Evolutionary conservation across 2,888 invertebrate species (phyloP), one percentile per base, ranked within the genome.

Genomic region (Volucella zonaria): DNA sequence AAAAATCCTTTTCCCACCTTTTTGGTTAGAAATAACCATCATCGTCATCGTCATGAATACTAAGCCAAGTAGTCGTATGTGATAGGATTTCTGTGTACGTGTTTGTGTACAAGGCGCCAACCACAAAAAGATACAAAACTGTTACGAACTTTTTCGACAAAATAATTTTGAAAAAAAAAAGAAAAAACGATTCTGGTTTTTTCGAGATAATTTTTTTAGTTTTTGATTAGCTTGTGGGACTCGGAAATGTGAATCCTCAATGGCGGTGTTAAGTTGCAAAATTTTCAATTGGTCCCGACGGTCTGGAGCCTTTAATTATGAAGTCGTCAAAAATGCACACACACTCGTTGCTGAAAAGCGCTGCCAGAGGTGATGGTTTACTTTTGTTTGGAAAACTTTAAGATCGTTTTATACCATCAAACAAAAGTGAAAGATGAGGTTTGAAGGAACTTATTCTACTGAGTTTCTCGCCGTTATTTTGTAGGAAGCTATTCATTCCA

Each of bases 1-100:
- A 82, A 82, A 82, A 82, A 82, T 68, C 78, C 74, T 64, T 78
- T 78, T 79, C 43, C 79, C 79, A 82, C 82, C 82, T 82, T 82
- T 68, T 62, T 67, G 12, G n/a, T 31, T 11, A 31, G 31, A 31
- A 31, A 31, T 31, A 31, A 31, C 42, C 54, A 64, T 54, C 58
- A 58, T 78, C 54, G 52, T 40, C 56, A 56, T 68, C 68, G 49
- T 74, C 62, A 54, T 68, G 73, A 40, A 62, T 71, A 62, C 38
- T 9, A 8, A 11, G 54, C 38, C 38, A 18, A 74, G 47, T 59
- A 49, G 8, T 15, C 15, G 42, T 3, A 42, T 59, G 18, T 43
- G 43, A 31, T 31, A 31, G 31, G 31, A 31, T 31, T 31, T 40
- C 6, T 54, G 51, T 47, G 54, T 58, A 49, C 58, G 62, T 64